A percentile compares a stretch with the other conserved stretches of the same genome.
phyloP scores from a whole-genome alignment of 2,888 invertebrate species.

The Melieria picta region DNA sequence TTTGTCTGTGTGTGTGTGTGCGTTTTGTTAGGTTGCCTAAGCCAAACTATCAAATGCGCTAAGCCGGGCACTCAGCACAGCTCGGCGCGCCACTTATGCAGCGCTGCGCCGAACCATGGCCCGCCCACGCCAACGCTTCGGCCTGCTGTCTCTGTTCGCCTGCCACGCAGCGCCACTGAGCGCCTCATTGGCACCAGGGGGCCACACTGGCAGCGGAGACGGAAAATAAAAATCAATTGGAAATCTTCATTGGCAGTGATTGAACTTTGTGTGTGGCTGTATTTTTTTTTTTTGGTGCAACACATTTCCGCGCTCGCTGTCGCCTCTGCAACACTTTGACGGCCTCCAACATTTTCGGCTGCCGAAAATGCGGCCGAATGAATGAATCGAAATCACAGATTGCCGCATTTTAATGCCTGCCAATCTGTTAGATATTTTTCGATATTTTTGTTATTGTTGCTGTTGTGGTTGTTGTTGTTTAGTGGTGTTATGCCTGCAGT shows the following conservation, averaged over 20 bases:
- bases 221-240: conserved; percentile 41
- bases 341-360: not conserved
- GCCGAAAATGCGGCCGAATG: not conserved
- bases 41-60: conserved; percentile 38
- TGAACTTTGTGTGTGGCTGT: conserved; percentile 35
- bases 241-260: conserved; percentile 45
- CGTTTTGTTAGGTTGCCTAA: conserved; percentile 24
- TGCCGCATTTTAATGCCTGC: conserved; percentile 4
- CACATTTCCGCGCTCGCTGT: no score
- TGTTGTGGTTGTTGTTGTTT: no score
- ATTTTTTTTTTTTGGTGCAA: not conserved
- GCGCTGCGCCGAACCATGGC: conserved; percentile 16
- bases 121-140: not conserved
- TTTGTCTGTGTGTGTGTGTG: not conserved
- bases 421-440: no score
- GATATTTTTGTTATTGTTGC: no score
- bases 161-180: conserved; percentile 1
- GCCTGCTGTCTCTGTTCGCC: conserved; percentile 10
- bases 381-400: conserved; percentile 4
- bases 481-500: no score
- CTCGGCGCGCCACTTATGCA: conserved; percentile 32
- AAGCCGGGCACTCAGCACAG: conserved; percentile 42
- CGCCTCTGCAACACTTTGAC: no score
- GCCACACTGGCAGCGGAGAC: not conserved
- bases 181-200: conserved; percentile 12